Evolutionary conservation across 2,888 invertebrate genomes (phyloP).

Genomic region (Zonitis immaculata): DNA sequence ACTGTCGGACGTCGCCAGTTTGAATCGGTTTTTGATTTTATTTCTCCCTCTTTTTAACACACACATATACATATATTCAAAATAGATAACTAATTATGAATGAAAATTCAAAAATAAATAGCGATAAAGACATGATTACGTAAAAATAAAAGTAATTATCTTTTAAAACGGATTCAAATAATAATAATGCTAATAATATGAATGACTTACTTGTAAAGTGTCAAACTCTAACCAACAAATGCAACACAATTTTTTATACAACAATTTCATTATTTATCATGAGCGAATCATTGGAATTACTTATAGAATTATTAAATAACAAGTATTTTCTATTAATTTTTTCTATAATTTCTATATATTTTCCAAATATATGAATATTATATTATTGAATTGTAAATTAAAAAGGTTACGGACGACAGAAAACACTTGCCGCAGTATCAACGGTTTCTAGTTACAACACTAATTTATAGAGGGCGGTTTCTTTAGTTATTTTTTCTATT

Average conservation of each 20-base stretch:
- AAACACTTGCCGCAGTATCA: conserved; percentile 44
- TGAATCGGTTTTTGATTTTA: conserved; percentile 27
- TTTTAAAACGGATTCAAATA: too few relatives aligned
- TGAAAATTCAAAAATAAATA: too few relatives aligned
- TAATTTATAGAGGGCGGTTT: neutral
- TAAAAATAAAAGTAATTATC: too few relatives aligned
- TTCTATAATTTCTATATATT: neutral
- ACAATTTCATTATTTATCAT: conserved; percentile 65
- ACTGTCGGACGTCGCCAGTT: conserved; percentile 50
- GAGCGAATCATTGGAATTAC: conserved; percentile 57
- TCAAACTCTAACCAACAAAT: conserved; percentile 35
- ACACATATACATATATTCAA: neutral
- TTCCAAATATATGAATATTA: neutral
- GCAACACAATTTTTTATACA: conserved; percentile 49
- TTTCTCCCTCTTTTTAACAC: conserved; percentile 5
- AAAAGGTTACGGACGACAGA: conserved; percentile 41
- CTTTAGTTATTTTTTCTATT: too few relatives aligned
- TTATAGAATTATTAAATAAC: too few relatives aligned
- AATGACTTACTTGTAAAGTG: neutral
- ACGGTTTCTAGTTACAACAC: conserved; percentile 9
- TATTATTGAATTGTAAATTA: conserved; percentile 38
- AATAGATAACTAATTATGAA: conserved; percentile 25
- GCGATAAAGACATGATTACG: too few relatives aligned
- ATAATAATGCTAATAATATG: neutral
- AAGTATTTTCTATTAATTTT: too few relatives aligned